These are phyloP conservation scores for Pristionchus entomophagus DNA, from an alignment of 2,888 invertebrate species.

Conservation along the genomic window DNA sequence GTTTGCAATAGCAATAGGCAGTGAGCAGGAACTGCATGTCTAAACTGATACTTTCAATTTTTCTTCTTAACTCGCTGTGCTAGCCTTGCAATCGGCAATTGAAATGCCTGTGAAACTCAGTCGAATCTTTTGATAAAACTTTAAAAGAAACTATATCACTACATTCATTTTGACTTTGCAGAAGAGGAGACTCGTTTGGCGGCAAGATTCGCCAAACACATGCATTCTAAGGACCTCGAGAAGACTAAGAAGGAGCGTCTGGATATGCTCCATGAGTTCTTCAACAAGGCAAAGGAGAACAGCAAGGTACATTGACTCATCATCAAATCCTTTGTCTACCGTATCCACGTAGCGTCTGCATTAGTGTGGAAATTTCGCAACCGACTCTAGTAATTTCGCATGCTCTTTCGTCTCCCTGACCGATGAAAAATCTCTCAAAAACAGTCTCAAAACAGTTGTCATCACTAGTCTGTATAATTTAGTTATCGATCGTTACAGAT, in stretches of 20 bases:
- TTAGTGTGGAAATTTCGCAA: too few species aligned
- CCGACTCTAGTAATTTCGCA: neutral
- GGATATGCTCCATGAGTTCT: constrained; percentile 91
- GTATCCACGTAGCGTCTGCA: too few species aligned
- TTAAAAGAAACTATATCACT: neutral
- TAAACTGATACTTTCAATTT: too few species aligned
- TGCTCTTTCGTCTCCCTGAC: too few species aligned
- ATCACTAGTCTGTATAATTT: too few species aligned
- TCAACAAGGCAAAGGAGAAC: constrained; percentile 76
- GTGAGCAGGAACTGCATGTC: too few species aligned
- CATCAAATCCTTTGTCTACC: too few species aligned
- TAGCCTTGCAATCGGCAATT: too few species aligned
- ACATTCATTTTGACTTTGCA: neutral
- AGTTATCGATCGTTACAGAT: constrained; percentile 12
- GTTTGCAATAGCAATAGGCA: too few species aligned
- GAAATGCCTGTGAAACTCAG: too few species aligned
- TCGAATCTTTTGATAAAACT: neutral
- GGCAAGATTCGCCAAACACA: constrained; percentile 83
- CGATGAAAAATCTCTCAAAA: neutral
- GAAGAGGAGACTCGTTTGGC: constrained; percentile 8
- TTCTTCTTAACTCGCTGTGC: too few species aligned
- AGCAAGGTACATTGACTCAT: constrained; percentile 53
- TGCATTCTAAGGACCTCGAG: constrained; percentile 87
- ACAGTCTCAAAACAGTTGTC: too few species aligned
- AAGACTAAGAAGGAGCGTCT: constrained; percentile 95